Conservation (phyloP, 2,797 vertebrate species). For the Enteromius afrohamiltoni region DNA sequence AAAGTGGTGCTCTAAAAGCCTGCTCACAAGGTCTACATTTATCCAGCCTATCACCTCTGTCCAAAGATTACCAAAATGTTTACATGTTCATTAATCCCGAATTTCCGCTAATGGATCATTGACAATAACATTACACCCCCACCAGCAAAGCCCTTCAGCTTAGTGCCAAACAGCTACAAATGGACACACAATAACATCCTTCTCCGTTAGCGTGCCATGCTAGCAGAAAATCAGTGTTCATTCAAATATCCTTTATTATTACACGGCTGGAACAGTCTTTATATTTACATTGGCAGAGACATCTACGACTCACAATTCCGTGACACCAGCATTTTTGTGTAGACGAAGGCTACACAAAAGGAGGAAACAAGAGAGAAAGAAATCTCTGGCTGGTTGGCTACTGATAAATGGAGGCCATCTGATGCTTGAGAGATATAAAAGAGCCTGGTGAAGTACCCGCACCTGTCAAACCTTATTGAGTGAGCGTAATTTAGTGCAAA, state of each 20-base stretch:
- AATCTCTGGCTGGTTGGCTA: slow-evolving; percentile 58
- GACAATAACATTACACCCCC: slow-evolving; percentile 69
- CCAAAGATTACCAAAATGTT: slow-evolving; percentile 73
- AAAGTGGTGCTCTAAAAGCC: slow-evolving; percentile 66
- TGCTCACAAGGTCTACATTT: slow-evolving; percentile 67
- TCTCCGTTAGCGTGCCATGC: slow-evolving; percentile 31
- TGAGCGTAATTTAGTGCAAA: slow-evolving; percentile 71
- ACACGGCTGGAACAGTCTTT: slow-evolving; percentile 43
- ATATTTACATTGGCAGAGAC: slow-evolving; percentile 47
- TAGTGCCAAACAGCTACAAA: slow-evolving; percentile 45
- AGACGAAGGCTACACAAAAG: slow-evolving; percentile 46
- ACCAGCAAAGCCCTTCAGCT: slow-evolving; percentile 44
- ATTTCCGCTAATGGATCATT: slow-evolving; percentile 76
- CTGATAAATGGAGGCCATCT: slow-evolving; percentile 73
- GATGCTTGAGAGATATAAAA: slow-evolving; percentile 76
- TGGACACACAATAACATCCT: slow-evolving; percentile 29
- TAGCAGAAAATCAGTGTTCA: slow-evolving; percentile 48
- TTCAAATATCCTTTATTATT: slow-evolving; percentile 34
- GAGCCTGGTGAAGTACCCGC: slow-evolving; percentile 73
- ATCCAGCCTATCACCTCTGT: slow-evolving; percentile 69
- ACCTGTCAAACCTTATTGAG: slow-evolving; percentile 77
- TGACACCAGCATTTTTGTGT: slow-evolving; percentile 45
- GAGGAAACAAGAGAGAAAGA: slow-evolving; percentile 50
- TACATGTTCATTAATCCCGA: slow-evolving; percentile 74
- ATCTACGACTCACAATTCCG: slow-evolving; percentile 52